Base-by-base conservation (phyloP, 2,888 invertebrate species). In the Melieria omissa region DNA sequence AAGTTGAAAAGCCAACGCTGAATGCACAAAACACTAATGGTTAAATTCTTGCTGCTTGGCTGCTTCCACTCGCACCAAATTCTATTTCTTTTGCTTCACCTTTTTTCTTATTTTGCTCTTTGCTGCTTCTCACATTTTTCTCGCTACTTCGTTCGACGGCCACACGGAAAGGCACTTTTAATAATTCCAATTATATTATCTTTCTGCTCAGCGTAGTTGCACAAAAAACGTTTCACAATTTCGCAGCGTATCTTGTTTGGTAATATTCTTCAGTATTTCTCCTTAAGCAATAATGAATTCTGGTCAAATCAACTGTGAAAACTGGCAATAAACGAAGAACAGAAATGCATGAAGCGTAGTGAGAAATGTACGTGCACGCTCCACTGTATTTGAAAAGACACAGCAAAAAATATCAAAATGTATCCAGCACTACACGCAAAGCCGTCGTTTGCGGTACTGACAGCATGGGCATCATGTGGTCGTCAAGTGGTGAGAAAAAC, bases 401-500 rank as follows among this genome's bases (percentile, higher is more conserved):
- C 67, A 60, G 67, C 67, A 60, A 67, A 67, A 67, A 67, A 67
- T 67, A 44, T 8, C 46, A 67, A 67, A n/a, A 29, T 29, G 29
- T 49, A 47, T 60, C 44, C 67, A 67, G 9, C 12, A 12, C 12
- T 49, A 9, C 49, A 49, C 9, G 49, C 49, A 49, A 49, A 49
- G 49, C 49, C 29, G 29, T 29, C 29, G 29, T 29, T 29, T 29
- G 29, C 29, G 29, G 29, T 29, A 29, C 29, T 29, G 29, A 29
- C 29, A 29, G 29, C 29, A 29, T 2, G 29, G 29, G 29, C 29
- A 29, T 29, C 29, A 29, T 29, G 29, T 29, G 29, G 29, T 29
- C 29, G 29, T 29, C 0, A 29, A 2, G 2, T 29, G 29, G 29
- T 29, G 29, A 29, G 29, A 2, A 29, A 29, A 29, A 29, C 29